Conservation (phyloP, 2,797 vertebrate species). For the Gymnopithys bicolor region DNA sequence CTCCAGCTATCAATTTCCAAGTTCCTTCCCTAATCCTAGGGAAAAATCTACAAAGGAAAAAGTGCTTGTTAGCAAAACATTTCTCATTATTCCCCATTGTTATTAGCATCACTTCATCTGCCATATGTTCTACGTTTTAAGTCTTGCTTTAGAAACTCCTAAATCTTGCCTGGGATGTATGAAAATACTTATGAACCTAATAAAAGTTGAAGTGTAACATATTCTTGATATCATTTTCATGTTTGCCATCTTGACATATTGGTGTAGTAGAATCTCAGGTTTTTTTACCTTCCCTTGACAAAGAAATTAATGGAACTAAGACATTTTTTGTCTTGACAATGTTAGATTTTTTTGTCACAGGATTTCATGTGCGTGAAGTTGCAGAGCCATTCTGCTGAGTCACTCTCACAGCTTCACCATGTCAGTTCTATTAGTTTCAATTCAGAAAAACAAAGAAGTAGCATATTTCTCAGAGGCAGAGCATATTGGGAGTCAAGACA, state of each 20-base stretch:
- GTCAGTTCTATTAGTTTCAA: neutral
- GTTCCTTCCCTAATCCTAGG: neutral
- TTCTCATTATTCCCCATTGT: constrained; percentile 1
- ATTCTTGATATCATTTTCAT: neutral
- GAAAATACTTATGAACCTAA: neutral
- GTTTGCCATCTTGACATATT: constrained; percentile 16
- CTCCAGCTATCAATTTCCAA: neutral
- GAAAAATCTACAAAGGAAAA: neutral
- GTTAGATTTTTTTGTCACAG: neutral
- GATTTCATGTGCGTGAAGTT: constrained; percentile 23
- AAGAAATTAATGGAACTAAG: neutral
- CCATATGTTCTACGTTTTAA: neutral
- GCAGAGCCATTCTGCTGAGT: constrained; percentile 22
- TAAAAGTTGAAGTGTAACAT: neutral
- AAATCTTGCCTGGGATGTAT: neutral
- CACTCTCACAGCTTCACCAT: constrained; percentile 26
- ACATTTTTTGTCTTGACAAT: neutral
- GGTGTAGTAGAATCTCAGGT: neutral
- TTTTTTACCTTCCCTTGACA: neutral
- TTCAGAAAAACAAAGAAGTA: neutral
- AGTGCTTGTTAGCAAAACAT: neutral
- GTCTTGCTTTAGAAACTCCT: neutral
- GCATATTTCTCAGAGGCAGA: neutral
- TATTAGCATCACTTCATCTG: neutral
- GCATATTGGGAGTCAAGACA: neutral